Evolutionary conservation across 2,888 invertebrate species (phyloP).

Genomic region (Melanotus villosus): DNA sequence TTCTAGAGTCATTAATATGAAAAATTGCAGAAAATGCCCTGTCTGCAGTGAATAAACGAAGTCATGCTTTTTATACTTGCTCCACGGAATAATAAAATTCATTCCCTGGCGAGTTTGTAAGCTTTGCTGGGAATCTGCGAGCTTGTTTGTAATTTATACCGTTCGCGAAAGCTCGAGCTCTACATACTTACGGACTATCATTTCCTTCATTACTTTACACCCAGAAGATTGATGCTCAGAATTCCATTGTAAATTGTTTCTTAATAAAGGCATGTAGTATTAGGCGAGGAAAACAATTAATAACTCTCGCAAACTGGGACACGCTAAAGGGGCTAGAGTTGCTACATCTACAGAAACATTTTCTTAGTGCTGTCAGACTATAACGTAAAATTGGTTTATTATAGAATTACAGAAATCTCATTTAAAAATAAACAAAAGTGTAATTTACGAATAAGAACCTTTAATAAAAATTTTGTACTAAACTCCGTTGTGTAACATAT

Average conservation of each 20-base stretch:
- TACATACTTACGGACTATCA: constrained; percentile 39
- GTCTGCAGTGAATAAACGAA: constrained; percentile 36
- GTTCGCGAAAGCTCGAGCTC: constrained; percentile 36
- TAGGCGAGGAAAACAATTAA: constrained; percentile 27
- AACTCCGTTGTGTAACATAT: too few species aligned
- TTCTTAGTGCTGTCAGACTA: too few species aligned
- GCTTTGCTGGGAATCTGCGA: constrained; percentile 41
- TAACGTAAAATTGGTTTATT: too few species aligned
- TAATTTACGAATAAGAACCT: too few species aligned
- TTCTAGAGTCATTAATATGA: constrained; percentile 26
- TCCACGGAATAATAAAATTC: constrained; percentile 41
- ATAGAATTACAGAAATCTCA: too few species aligned
- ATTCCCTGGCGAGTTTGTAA: constrained; percentile 41
- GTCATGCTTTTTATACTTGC: constrained; percentile 37
- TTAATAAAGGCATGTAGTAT: constrained; percentile 37
- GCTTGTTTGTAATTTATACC: constrained; percentile 43
- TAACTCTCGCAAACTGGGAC: constrained; percentile 17
- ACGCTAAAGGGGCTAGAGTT: not conserved
- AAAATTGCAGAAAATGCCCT: constrained; percentile 20
- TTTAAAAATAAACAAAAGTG: too few species aligned
- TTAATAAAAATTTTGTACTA: too few species aligned
- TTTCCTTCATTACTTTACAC: constrained; percentile 43
- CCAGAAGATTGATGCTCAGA: constrained; percentile 39
- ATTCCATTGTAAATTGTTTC: constrained; percentile 38
- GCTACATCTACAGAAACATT: too few species aligned